A percentile compares a stretch with the other conserved stretches of the same genome.
These are phyloP conservation scores for Masnerella sp. DNA, from an alignment of 2,888 invertebrate genomes.

Conservation along the genomic window DNA sequence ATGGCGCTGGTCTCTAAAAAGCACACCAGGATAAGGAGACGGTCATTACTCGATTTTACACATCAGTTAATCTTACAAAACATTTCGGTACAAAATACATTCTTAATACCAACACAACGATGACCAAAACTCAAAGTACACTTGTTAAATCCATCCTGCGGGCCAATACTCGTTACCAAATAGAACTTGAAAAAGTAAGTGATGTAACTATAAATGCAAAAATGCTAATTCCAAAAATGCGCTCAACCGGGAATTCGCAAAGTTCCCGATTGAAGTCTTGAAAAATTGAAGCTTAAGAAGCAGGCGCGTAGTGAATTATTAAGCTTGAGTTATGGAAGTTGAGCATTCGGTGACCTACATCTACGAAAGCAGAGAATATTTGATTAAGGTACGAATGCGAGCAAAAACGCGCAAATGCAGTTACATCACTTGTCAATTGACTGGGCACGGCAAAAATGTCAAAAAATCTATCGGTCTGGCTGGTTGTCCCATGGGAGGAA, in stretches of 20 bases:
- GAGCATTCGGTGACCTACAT: too few relatives aligned
- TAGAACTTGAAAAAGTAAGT: conserved; percentile 16
- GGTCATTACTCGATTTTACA: too few relatives aligned
- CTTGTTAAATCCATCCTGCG: conserved; percentile 56
- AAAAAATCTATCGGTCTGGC: neutral
- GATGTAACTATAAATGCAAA: conserved; percentile 19
- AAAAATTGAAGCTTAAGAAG: neutral
- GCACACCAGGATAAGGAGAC: too few relatives aligned
- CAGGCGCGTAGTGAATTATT: too few relatives aligned
- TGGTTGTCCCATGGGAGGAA: conserved; percentile 3
- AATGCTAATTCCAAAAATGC: neutral
- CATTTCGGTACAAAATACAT: conserved; percentile 1
- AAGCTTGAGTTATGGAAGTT: too few relatives aligned
- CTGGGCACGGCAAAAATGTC: conserved; percentile 17
- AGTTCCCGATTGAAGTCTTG: too few relatives aligned
- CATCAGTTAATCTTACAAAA: too few relatives aligned
- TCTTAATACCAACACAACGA: conserved; percentile 11
- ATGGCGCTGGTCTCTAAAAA: too few relatives aligned
- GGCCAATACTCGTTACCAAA: conserved; percentile 29
- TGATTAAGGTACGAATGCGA: too few relatives aligned
- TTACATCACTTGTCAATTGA: conserved; percentile 38
- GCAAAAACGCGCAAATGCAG: conserved; percentile 1
- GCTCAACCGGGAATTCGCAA: too few relatives aligned
- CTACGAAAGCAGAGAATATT: too few relatives aligned
- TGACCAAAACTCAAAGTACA: conserved; percentile 37